Evolutionary conservation across 2,888 invertebrate genomes (phyloP).

Genomic region (Perdita meconis): DNA sequence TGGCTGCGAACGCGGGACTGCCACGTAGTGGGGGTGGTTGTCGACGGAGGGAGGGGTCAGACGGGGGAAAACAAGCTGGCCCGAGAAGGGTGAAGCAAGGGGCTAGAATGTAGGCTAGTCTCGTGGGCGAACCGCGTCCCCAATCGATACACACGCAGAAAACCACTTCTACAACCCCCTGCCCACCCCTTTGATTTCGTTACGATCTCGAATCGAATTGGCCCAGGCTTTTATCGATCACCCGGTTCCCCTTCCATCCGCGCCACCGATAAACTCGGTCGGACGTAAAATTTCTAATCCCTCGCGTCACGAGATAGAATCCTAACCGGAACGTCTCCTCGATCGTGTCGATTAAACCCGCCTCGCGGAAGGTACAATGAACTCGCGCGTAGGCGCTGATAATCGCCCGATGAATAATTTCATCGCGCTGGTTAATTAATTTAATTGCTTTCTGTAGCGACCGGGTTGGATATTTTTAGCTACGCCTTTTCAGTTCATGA

Average conservation of each 20-base stretch:
- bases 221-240: conserved; percentile 40
- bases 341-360: conserved; percentile 6
- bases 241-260: not conserved
- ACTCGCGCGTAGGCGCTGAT: conserved; percentile 5
- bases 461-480: not conserved
- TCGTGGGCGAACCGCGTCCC: conserved; percentile 82
- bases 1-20: not conserved
- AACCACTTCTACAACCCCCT: conserved; percentile 59
- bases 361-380: not conserved
- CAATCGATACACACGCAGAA: conserved; percentile 81
- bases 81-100: conserved; percentile 63
- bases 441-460: not conserved
- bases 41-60: conserved; percentile 36
- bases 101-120: conserved; percentile 81
- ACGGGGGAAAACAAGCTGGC: conserved; percentile 51
- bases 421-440: not conserved
- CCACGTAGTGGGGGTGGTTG: not conserved
- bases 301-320: not conserved
- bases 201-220: conserved; percentile 56
- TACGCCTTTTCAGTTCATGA: not conserved
- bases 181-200: conserved; percentile 54
- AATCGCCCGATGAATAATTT: conserved; percentile 17
- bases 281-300: conserved; percentile 24
- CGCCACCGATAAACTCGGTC: conserved; percentile 13
- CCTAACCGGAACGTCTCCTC: not conserved